A percentile compares a stretch with the other conserved stretches of the same genome.
These are phyloP conservation scores for Eulemur rubriventer DNA, from an alignment of 2,797 vertebrate genomes.

Conservation along the genomic window DNA sequence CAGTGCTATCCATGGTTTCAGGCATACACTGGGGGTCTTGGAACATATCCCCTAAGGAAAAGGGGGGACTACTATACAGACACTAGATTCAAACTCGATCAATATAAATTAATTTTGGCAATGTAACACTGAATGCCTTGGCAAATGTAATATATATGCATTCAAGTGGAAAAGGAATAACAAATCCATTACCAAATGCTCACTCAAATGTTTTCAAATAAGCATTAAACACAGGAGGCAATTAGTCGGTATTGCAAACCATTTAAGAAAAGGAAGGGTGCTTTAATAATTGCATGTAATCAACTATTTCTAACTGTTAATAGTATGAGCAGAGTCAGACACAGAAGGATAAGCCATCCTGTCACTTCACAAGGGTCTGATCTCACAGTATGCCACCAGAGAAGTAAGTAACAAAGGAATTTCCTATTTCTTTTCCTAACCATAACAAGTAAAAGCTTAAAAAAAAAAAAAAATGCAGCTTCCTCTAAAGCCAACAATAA, in stretches of 20 bases:
- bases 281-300: not conserved
- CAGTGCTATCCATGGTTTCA: not conserved
- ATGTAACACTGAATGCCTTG: not conserved
- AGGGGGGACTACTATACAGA: not conserved
- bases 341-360: not conserved
- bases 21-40: not conserved
- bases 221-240: not conserved
- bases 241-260: not conserved
- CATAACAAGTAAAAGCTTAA: not conserved
- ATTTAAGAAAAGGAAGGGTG: not conserved
- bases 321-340: not conserved
- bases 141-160: not conserved
- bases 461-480: not conserved
- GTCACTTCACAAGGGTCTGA: not conserved
- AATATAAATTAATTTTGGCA: conserved; percentile 25
- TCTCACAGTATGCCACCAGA: not conserved
- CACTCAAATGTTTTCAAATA: conserved; percentile 15
- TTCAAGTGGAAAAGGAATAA: not conserved
- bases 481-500: not conserved
- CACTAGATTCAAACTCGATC: conserved; percentile 4
- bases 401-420: not conserved
- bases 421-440: not conserved
- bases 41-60: not conserved
- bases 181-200: not conserved
- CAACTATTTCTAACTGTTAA: not conserved